Evolutionary conservation across 2,113 vertebrate genomes (phyloP), one percentile per base, ranked within the genome.

Genomic region (Pyxicephalus adspersus): DNA sequence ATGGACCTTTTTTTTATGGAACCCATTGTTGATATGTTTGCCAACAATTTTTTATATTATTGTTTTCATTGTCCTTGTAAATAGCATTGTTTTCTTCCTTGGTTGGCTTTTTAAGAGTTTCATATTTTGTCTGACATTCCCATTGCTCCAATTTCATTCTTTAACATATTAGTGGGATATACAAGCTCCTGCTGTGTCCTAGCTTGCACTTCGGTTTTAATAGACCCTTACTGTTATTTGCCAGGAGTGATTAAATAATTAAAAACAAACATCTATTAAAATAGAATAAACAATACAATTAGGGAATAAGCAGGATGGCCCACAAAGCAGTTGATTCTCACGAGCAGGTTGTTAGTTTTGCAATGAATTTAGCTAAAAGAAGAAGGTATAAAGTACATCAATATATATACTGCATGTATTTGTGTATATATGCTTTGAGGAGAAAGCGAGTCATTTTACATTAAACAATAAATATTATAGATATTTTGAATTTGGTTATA

Each of bases 241-340:
- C 75, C 18, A 45, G 60, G n/a, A 50, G 52, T 77, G 38, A 77
- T 77, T 77, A 77, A 77, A 77, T 77, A 64, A 65, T 64, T 77
- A 77, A 77, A 77, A 64, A 77, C 60, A 77, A 77, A 52, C 45
- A 52, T 28, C 75, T 31, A 38, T 64, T 77, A 45, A 51, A 77
- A 77, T 64, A 64, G 52, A 77, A 65, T 52, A 77, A 64, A 77
- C 75, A 64, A 52, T 25, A 64, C 75, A 77, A 73, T 73, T 73
- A 73, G 25, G 71, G 19, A 74, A 60, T 34, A 58, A 58, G 71
- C 23, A 31, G 54, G 58, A 31, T 60, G 31, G 34, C 71, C 71
- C 17, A 74, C 55, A 23, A 54, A 74, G 23, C 54, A 58, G 38
- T 28, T 17, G 3, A 26, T 31, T 23, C 13, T 38, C 29, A 11